A percentile compares a stretch with the other conserved stretches of the same genome.
Evolutionary conservation across 1,140 invertebrate genomes (phyloP).

Genomic region (Saccostrea glomerata): DNA sequence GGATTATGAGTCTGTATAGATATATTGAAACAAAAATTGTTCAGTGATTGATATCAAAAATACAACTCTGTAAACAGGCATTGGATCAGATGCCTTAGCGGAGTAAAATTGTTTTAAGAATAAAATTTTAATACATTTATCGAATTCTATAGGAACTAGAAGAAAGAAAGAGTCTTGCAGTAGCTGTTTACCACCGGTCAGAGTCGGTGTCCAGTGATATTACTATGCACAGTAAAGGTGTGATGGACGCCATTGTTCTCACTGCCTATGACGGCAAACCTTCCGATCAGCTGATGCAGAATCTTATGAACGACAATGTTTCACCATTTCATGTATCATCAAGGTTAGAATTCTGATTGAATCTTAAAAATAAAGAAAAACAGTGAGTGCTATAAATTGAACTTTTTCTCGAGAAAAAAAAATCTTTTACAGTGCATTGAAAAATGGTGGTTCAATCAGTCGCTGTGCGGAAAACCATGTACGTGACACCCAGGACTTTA

Average conservation of each 20-base stretch:
- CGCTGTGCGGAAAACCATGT: conserved; percentile 13
- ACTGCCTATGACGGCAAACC: conserved; percentile 1
- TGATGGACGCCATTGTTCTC: conserved; percentile 9
- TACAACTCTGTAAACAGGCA: too few relatives aligned
- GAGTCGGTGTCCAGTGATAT: not conserved
- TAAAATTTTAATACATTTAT: not conserved
- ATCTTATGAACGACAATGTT: not conserved
- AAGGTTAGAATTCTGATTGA: not conserved
- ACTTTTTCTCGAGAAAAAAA: not conserved
- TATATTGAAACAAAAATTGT: not conserved
- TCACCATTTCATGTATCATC: conserved; percentile 8
- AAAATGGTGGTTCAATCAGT: not conserved
- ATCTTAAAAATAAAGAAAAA: not conserved
- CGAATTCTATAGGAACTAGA: not conserved
- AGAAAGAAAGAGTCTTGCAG: not conserved
- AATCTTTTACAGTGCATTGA: not conserved
- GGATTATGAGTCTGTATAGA: not conserved
- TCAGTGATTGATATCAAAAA: too few relatives aligned
- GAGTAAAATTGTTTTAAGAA: not conserved
- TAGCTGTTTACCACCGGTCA: not conserved
- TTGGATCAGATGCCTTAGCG: too few relatives aligned
- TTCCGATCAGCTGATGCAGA: conserved; percentile 11
- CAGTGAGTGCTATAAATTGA: too few relatives aligned
- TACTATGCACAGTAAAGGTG: not conserved
- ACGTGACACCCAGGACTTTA: conserved; percentile 5